These are phyloP conservation scores for Hirtodrosophila duncani DNA, from an alignment of 2,888 invertebrate species.

Conservation along the genomic window DNA sequence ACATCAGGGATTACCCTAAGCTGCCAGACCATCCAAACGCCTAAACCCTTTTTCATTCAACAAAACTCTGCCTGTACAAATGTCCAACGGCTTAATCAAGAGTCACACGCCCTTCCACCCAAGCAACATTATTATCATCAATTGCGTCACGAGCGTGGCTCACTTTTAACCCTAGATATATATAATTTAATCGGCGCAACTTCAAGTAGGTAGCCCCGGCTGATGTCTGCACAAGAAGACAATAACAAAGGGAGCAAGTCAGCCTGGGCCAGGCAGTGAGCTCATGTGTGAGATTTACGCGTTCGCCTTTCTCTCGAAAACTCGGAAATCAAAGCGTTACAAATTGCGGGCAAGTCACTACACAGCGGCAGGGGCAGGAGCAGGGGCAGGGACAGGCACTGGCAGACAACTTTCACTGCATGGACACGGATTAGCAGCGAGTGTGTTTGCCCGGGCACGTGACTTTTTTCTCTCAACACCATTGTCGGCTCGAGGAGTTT, in stretches of 20 bases:
- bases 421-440: slow-evolving; percentile 48
- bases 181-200: slow-evolving; percentile 61
- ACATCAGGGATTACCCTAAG: too few species aligned
- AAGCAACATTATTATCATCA: not conserved
- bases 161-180: slow-evolving; percentile 53
- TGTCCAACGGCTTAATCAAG: slow-evolving; percentile 15
- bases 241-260: slow-evolving; percentile 50
- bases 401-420: slow-evolving; percentile 14
- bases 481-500: slow-evolving; percentile 10
- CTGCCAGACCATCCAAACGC: too few species aligned
- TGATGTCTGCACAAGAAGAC: slow-evolving; percentile 35
- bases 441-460: slow-evolving; percentile 45
- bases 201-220: slow-evolving; percentile 52
- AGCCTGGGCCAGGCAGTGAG: slow-evolving; percentile 28
- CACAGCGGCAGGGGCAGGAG: slow-evolving; percentile 12
- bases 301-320: slow-evolving; percentile 50
- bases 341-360: slow-evolving; percentile 37
- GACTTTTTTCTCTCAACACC: slow-evolving; percentile 53
- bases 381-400: slow-evolving; percentile 31
- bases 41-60: too few species aligned
- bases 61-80: slow-evolving; percentile 8
- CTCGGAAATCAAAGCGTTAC: slow-evolving; percentile 67
- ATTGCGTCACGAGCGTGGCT: slow-evolving; percentile 34
- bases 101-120: too few species aligned
- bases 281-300: slow-evolving; percentile 48